A percentile compares a stretch with the other conserved stretches of the same genome.
These are phyloP conservation scores for Enoplosus armatus DNA, from an alignment of 2,797 vertebrate genomes.

Conservation along the genomic window DNA sequence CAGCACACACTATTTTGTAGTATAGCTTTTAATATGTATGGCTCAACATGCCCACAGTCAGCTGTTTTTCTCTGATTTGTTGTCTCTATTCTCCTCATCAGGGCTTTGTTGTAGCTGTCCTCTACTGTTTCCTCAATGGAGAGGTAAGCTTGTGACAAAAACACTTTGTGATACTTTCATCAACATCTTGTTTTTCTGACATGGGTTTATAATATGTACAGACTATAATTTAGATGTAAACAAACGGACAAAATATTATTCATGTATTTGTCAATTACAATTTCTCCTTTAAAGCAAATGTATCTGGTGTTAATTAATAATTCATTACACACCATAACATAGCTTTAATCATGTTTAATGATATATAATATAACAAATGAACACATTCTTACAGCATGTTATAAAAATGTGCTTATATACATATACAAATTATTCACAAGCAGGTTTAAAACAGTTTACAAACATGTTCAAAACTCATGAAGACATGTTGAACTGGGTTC, in stretches of 20 bases:
- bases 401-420: too few species aligned
- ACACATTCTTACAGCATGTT: neutral
- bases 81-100: conserved; percentile 63
- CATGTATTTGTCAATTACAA: neutral
- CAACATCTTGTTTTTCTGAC: neutral
- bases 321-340: neutral
- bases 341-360: neutral
- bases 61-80: neutral
- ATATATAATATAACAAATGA: neutral
- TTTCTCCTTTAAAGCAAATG: neutral
- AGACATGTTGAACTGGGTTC: too few species aligned
- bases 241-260: neutral
- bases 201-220: neutral
- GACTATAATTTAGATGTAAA: neutral
- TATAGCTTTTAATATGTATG: neutral
- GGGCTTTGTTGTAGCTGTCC: conserved; percentile 98
- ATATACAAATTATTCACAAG: too few species aligned
- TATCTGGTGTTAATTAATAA: neutral
- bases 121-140: conserved; percentile 99
- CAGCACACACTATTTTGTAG: neutral
- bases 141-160: conserved; percentile 89
- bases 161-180: neutral
- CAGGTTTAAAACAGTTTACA: too few species aligned
- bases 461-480: too few species aligned
- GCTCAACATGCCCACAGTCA: neutral